A percentile compares a stretch with the other conserved stretches of the same genome.
Conservation (phyloP, 2,888 invertebrate species). For the Epinotia nisella region DNA sequence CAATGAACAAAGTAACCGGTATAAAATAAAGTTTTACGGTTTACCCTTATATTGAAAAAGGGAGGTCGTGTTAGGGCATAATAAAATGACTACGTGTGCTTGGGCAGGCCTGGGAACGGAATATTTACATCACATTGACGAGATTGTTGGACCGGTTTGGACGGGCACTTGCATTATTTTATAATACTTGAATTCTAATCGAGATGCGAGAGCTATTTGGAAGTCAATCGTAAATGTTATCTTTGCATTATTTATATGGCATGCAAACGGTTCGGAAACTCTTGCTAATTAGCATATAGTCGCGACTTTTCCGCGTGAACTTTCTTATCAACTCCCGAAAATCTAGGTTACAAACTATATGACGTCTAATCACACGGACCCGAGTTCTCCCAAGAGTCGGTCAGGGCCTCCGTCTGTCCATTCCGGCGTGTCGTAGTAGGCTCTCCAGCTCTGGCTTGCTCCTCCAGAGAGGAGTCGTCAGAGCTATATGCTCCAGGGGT, state of each 20-base stretch:
- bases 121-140: slow-evolving; percentile 61
- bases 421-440: too few species aligned
- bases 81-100: slow-evolving; percentile 71
- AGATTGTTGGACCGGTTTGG: slow-evolving; percentile 50
- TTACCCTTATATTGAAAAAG: slow-evolving; percentile 77
- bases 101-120: slow-evolving; percentile 65
- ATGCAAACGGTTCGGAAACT: too few species aligned
- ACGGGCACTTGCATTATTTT: slow-evolving; percentile 40
- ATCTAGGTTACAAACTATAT: too few species aligned
- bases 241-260: neutral
- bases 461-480: too few species aligned
- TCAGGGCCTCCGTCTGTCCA: too few species aligned
- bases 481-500: too few species aligned
- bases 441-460: too few species aligned
- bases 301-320: too few species aligned
- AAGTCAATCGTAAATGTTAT: slow-evolving; percentile 10
- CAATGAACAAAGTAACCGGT: slow-evolving; percentile 79
- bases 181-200: slow-evolving; percentile 45
- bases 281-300: neutral
- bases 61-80: slow-evolving; percentile 71
- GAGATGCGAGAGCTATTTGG: slow-evolving; percentile 9
- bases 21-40: slow-evolving; percentile 80
- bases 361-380: too few species aligned
- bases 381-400: too few species aligned
- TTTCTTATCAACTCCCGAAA: too few species aligned